Conservation (phyloP, 1,140 invertebrate species). For the Saccostrea cuccullata region DNA sequence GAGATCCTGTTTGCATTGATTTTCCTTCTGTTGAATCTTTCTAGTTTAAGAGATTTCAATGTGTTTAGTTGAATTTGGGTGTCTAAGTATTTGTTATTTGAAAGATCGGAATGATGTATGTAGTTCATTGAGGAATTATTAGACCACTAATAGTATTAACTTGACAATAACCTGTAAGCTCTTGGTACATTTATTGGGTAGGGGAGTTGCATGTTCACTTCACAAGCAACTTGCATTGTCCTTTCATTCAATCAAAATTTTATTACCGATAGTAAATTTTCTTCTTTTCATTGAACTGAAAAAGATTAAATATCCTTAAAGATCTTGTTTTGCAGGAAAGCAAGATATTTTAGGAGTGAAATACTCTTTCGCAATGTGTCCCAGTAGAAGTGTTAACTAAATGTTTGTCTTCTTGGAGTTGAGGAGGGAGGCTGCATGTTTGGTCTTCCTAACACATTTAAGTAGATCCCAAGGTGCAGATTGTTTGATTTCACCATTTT, state of each 20-base stretch:
- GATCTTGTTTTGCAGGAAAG: not conserved
- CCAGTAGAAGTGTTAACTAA: not conserved
- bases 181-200: not conserved
- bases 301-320: not conserved
- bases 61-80: slow-evolving; percentile 37
- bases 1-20: slow-evolving; percentile 33
- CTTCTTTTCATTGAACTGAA: too few species aligned
- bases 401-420: not conserved
- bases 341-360: not conserved
- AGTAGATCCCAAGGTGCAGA: not conserved
- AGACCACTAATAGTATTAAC: not conserved
- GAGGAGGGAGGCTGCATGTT: not conserved
- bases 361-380: not conserved
- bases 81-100: slow-evolving; percentile 38
- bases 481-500: not conserved
- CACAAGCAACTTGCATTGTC: not conserved
- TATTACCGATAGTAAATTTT: not conserved
- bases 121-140: slow-evolving; percentile 5
- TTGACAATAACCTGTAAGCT: not conserved
- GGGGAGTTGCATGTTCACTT: not conserved
- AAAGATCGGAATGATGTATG: slow-evolving; percentile 25
- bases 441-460: not conserved
- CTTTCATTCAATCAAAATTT: not conserved
- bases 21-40: slow-evolving; percentile 30
- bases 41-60: slow-evolving; percentile 38